Base-by-base conservation (phyloP, 2,888 invertebrate species). In the Myopa tessellatipennis region DNA sequence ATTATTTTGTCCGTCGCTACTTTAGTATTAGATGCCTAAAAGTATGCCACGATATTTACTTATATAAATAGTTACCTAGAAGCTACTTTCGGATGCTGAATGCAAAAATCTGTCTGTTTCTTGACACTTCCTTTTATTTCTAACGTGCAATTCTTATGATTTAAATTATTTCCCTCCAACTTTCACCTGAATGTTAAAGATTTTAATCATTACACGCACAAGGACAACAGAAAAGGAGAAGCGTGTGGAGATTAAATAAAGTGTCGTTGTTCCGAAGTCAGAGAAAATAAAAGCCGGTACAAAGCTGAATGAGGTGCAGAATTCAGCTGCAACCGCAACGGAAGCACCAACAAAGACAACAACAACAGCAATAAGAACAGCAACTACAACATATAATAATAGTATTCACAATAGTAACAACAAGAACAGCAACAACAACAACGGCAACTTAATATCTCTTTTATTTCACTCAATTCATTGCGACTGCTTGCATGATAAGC, bases 381-480 rank as follows among this genome's bases (percentile, higher is more conserved):
- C 83, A 82, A 34, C 61, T 26, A 63, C 34, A 63, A 63, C 3
- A 10, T 2, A 26, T 26, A 26, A 63, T 18, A 63, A 63, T 18
- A 34, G 34, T 12, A 63, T 26, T 26, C n/a, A 55, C 52, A 50
- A 50, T 55, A 63, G 34, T 40, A 73, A 45, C 63, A 73, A 34
- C 61, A 72, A 61, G 79, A 80, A 80, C 79, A 77, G 82, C 83
- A 81, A 82, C 84, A 81, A 82, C 73, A 34, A 18, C 50, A 45
- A 58, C 45, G 72, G 70, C 70, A 79, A 83, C 81, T 84, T 84
- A 81, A 85, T 83, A 81, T 81, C 77, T 74, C 77, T 80, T 78
- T 78, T 85, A 83, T 84, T 86, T 83, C 84, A 83, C 84, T 86
- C 86, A 85, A 86, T 82, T 80, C 80, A 68, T 65, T 74, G 34